Percentiles rank a stretch among this genome's conserved stretches.
Conservation (phyloP, 2,797 vertebrate species). For the Xenopus petersii region DNA sequence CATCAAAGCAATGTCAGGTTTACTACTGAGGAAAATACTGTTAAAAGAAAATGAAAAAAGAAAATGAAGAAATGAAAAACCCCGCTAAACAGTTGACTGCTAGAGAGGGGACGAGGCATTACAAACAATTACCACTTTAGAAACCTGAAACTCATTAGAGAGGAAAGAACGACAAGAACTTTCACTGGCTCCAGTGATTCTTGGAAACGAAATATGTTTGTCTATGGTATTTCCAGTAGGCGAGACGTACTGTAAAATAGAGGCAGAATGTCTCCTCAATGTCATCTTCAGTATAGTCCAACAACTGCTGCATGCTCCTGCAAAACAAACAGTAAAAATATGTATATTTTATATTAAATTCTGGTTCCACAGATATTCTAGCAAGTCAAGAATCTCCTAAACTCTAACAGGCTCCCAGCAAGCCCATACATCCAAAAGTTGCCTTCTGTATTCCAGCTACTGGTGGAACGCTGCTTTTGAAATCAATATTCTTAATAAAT, state of each 20-base stretch:
- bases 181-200: background rate
- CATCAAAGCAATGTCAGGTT: too few relatives aligned
- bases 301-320: conserved; percentile 91
- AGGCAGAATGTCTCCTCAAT: conserved; percentile 91
- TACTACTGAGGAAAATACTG: too few relatives aligned
- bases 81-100: background rate
- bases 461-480: too few relatives aligned
- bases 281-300: conserved; percentile 93
- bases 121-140: background rate
- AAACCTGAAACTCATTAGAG: conserved; percentile 9
- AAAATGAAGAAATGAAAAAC: too few relatives aligned
- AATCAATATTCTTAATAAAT: too few relatives aligned
- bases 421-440: too few relatives aligned
- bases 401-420: too few relatives aligned
- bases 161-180: background rate
- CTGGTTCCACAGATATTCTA: too few relatives aligned
- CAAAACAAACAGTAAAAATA: conserved; percentile 5
- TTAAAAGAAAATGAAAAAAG: too few relatives aligned
- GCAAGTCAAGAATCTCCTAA: too few relatives aligned
- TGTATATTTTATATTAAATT: too few relatives aligned
- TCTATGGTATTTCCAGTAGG: conserved; percentile 9
- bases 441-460: too few relatives aligned
- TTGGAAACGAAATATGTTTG: conserved; percentile 5
- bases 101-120: background rate
- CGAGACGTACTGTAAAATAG: conserved; percentile 89